Evolutionary conservation across 2,113 vertebrate species (phyloP).

Genomic region (Meleagris gallopavo): DNA sequence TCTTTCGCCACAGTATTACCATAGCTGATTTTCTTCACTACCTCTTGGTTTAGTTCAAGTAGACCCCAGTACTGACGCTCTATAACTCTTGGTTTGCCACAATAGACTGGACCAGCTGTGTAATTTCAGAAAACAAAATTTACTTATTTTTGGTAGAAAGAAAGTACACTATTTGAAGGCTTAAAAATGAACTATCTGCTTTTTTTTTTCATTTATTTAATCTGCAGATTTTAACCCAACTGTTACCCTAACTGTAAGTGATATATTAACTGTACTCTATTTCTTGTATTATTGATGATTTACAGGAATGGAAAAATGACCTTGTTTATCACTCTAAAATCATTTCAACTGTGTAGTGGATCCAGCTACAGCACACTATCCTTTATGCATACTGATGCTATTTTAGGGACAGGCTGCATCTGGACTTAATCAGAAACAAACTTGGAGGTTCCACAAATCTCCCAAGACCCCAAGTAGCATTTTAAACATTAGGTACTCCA

Average conservation of each 20-base stretch:
- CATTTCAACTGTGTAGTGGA: neutral
- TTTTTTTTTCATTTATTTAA: neutral
- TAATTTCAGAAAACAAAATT: neutral
- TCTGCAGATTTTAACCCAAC: neutral
- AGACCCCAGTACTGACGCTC: neutral
- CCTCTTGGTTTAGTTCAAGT: neutral
- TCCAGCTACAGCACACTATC: neutral
- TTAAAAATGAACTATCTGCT: neutral
- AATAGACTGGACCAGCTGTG: neutral
- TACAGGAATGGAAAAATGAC: neutral
- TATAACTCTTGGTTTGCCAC: neutral
- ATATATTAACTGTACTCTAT: neutral
- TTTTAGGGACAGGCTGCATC: neutral
- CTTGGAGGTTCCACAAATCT: neutral
- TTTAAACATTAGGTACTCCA: neutral
- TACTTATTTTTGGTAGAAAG: neutral
- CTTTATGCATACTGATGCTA: fast-evolving
- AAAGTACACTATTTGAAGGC: neutral
- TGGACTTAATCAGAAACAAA: fast-evolving
- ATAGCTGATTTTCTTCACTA: neutral
- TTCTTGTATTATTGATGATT: neutral
- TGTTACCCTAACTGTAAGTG: neutral
- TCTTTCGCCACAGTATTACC: neutral
- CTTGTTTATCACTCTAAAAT: neutral
- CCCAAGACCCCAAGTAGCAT: neutral